These are phyloP conservation scores for Penaeus monodon DNA, from an alignment of 2,888 invertebrate genomes.

Conservation along the genomic window DNA sequence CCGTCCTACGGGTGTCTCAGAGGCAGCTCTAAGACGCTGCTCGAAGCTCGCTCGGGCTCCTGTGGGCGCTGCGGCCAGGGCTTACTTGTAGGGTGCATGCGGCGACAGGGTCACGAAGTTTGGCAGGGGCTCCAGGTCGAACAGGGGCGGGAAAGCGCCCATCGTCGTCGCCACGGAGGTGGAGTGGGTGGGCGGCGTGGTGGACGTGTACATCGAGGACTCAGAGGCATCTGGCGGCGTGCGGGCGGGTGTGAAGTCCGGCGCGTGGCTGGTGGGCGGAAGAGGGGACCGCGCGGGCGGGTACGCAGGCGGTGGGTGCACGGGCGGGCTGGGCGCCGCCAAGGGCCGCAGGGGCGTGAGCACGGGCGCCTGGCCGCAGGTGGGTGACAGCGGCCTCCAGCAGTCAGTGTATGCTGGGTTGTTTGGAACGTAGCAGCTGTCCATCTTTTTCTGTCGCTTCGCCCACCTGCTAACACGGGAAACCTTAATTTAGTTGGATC, in stretches of 20 bases:
- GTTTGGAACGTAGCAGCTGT: slow-evolving; percentile 59
- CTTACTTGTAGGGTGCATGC: slow-evolving; percentile 61
- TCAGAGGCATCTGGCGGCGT: slow-evolving; percentile 31
- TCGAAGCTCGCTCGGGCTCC: too few relatives aligned
- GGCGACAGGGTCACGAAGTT: slow-evolving; percentile 59
- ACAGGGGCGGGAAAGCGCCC: slow-evolving; percentile 41
- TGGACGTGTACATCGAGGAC: slow-evolving; percentile 30
- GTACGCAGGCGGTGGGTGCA: slow-evolving; percentile 48
- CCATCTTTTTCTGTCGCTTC: slow-evolving; percentile 40
- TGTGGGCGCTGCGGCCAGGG: neutral
- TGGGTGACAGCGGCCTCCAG: slow-evolving; percentile 48
- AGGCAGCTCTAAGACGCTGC: too few relatives aligned
- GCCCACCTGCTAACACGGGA: neutral
- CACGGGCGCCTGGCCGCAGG: slow-evolving; percentile 45
- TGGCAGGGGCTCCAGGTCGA: slow-evolving; percentile 57
- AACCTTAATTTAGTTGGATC: neutral
- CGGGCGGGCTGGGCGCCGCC: slow-evolving; percentile 47
- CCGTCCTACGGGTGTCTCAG: too few relatives aligned
- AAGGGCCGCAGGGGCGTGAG: slow-evolving; percentile 36
- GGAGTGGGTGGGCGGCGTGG: slow-evolving; percentile 15
- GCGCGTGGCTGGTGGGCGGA: slow-evolving; percentile 7
- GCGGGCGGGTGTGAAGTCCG: slow-evolving; percentile 28
- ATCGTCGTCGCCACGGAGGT: slow-evolving; percentile 32
- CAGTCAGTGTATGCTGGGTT: slow-evolving; percentile 59
- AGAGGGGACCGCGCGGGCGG: slow-evolving; percentile 34